A percentile compares a stretch with the other conserved stretches of the same genome.
Conservation (phyloP, 1,140 invertebrate species). For the Drosophila serrata region DNA sequence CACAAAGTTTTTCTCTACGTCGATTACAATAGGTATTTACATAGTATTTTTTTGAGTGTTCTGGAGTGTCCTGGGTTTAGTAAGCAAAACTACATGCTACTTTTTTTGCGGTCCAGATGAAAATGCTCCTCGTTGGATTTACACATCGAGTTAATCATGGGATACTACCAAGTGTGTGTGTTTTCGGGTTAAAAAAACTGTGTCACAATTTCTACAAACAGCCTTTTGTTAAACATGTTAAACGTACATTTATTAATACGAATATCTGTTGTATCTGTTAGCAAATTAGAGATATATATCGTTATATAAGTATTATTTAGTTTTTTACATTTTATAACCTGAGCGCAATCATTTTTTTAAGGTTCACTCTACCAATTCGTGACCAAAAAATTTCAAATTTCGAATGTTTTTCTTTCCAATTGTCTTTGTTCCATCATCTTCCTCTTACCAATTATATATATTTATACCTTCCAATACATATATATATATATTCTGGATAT, state of each 20-base stretch:
- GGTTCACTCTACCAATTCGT: constrained; percentile 29
- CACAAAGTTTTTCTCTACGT: constrained; percentile 73
- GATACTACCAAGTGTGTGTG: constrained; percentile 1
- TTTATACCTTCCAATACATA: neutral
- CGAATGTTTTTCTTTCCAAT: constrained; percentile 33
- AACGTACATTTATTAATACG: constrained; percentile 69
- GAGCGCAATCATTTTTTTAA: constrained; percentile 71
- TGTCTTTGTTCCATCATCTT: constrained; percentile 14
- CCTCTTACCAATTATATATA: constrained; percentile 26
- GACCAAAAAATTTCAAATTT: constrained; percentile 30
- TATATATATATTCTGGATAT: constrained; percentile 22
- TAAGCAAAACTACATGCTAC: constrained; percentile 48
- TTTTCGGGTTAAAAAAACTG: constrained; percentile 68
- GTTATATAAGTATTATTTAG: constrained; percentile 43
- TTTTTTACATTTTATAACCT: constrained; percentile 68
- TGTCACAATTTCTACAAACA: constrained; percentile 85
- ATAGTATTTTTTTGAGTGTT: constrained; percentile 10
- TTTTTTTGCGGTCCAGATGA: constrained; percentile 16
- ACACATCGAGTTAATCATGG: constrained; percentile 29
- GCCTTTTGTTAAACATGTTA: constrained; percentile 83
- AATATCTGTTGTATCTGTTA: constrained; percentile 19
- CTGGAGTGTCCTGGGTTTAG: constrained; percentile 12
- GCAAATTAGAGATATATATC: constrained; percentile 34
- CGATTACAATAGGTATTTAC: constrained; percentile 61
- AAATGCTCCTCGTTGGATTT: constrained; percentile 48